Evolutionary conservation across 2,888 invertebrate genomes (phyloP), one percentile per base, ranked within the genome.

Genomic region (Melinaea marsaeus): DNA sequence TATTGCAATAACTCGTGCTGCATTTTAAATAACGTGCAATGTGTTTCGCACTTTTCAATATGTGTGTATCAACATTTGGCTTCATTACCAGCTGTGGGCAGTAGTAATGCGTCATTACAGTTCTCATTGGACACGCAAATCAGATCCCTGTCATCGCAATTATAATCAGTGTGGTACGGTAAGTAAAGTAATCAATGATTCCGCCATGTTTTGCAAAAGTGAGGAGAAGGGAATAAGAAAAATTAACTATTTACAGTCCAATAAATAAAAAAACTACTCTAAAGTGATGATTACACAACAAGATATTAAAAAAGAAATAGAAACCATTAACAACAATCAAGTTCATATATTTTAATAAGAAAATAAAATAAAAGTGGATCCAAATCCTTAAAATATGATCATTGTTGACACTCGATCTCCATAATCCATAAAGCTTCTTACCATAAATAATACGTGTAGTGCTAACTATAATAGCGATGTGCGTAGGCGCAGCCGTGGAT

Each of bases 361-460:
- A 51, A 51, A 51, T 32, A 51, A 51, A 34, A 63, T 42, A 60
- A 62, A 65, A 63, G 57, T 56, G 48, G 60, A 60, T 60, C 56
- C 45, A 59, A 68, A 60, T 66, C 63, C 65, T 58, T 67, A 67
- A 67, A 67, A 70, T 70, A 71, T 72, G 73, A 75, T 79, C 80
- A 85, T 88, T 89, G 89, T 89, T 88, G 89, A 86, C 86, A 85
- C 84, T 78, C 78, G 78, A 86, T 82, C 86, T 83, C 81, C 84
- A 84, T 90, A 90, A 90, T 88, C 90, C 88, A 81, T 79, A 78
- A 88, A 90, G 88, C 90, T 88, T 81, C 90, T 90, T 90, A 90
- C 86, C 87, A 90, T 90, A 90, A 90, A 90, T 90, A 90, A 90
- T 88, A 79, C 86, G 83, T 87, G 89, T 90, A 84, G 84, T 74